Percentiles rank a stretch among this genome's conserved stretches.
Evolutionary conservation across 2,797 vertebrate species (phyloP).

Genomic region (Characodon lateralis): DNA sequence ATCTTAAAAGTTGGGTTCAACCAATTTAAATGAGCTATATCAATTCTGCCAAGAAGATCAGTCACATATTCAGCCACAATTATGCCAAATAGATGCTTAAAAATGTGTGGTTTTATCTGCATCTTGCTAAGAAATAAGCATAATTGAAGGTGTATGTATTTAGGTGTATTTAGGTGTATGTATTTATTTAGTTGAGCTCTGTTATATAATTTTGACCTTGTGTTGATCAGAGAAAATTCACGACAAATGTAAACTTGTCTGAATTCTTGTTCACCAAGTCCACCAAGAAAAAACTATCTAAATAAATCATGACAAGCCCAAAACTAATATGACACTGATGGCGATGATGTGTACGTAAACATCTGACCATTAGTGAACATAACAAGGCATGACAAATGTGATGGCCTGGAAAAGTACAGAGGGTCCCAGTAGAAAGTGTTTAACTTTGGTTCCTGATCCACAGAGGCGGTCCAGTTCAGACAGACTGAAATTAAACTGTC

Average conservation of each 20-base stretch:
- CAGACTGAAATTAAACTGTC: slow-evolving; percentile 79
- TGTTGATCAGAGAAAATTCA: not conserved
- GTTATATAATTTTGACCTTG: not conserved
- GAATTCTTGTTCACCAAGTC: too few species aligned
- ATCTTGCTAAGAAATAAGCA: not conserved
- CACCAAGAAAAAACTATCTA: not conserved
- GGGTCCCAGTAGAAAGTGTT: slow-evolving; percentile 48
- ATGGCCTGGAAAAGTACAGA: slow-evolving; percentile 52
- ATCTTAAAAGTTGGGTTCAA: too few species aligned
- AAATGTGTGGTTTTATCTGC: not conserved
- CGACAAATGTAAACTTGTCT: not conserved
- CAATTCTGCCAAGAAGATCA: too few species aligned
- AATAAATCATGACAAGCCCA: not conserved
- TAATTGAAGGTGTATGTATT: not conserved
- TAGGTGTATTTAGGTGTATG: not conserved
- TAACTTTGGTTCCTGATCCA: slow-evolving; percentile 56
- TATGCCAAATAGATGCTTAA: not conserved
- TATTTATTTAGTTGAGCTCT: not conserved
- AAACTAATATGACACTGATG: not conserved
- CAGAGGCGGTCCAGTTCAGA: slow-evolving; percentile 54
- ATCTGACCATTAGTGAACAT: not conserved
- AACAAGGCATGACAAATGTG: slow-evolving; percentile 35
- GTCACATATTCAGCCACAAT: not conserved
- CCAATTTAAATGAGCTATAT: too few species aligned
- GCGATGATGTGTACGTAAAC: not conserved